Conservation (phyloP, 2,888 invertebrate genomes). For the Elaeidobius kamerunicus region DNA sequence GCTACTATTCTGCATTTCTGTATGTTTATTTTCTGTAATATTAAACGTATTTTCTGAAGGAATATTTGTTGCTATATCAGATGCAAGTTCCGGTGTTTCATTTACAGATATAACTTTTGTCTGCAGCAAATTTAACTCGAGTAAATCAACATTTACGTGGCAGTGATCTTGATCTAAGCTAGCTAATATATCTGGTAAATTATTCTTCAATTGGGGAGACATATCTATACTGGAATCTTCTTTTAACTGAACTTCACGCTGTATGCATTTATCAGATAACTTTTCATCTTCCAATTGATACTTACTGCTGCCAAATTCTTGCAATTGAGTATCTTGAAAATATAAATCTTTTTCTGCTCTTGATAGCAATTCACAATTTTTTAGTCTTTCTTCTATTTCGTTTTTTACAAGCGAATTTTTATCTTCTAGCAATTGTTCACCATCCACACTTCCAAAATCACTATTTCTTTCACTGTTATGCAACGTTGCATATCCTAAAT, state of each 20-base stretch:
- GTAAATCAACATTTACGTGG: conserved; percentile 18
- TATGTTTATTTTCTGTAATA: background rate
- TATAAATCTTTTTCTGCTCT: no score
- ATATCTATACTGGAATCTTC: no score
- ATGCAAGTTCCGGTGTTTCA: background rate
- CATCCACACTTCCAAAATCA: conserved; percentile 27
- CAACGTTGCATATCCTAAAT: conserved; percentile 26
- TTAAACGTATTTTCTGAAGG: background rate
- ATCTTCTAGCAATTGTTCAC: conserved; percentile 23
- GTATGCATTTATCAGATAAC: no score
- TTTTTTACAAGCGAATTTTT: conserved; percentile 4
- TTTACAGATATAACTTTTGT: conserved; percentile 1
- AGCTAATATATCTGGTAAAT: conserved; percentile 24
- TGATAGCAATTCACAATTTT: conserved; percentile 18
- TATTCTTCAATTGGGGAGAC: conserved; percentile 6
- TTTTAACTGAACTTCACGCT: no score
- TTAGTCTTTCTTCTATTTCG: conserved; percentile 23
- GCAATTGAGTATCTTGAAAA: no score
- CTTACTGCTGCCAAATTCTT: no score
- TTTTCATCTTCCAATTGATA: no score
- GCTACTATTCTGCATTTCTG: background rate
- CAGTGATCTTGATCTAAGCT: conserved; percentile 20
- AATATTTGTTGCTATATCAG: background rate
- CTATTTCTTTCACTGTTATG: conserved; percentile 27
- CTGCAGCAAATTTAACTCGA: conserved; percentile 13